phyloP scores from a whole-genome alignment of 2,797 vertebrate genomes.

The Glyptemys insculpta region DNA sequence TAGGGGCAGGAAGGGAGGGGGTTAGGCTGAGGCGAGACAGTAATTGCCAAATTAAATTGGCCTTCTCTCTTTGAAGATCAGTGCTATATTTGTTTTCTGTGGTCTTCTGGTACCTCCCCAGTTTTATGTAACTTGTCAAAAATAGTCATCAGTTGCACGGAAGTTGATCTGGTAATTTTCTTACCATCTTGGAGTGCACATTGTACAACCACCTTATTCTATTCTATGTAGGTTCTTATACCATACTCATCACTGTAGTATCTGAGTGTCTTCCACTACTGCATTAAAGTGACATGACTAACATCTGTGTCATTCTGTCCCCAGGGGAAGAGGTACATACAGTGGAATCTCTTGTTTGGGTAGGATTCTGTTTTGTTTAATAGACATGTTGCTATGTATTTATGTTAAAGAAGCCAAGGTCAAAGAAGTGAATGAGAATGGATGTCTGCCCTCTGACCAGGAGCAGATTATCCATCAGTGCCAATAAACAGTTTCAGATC shows the following conservation, averaged over 20 bases:
- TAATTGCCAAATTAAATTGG: conserved; percentile 37
- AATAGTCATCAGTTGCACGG: not conserved
- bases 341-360: not conserved
- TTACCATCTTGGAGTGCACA: not conserved
- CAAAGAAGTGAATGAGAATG: not conserved
- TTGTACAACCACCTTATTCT: not conserved
- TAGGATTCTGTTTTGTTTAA: not conserved
- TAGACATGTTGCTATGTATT: not conserved
- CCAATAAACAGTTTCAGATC: not conserved
- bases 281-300: not conserved
- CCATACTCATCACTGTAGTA: not conserved
- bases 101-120: conserved; percentile 30
- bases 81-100: conserved; percentile 36
- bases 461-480: not conserved
- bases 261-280: not conserved
- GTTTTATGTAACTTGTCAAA: not conserved
- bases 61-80: conserved; percentile 5
- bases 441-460: not conserved
- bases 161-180: not conserved
- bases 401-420: not conserved
- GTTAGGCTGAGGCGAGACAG: not conserved
- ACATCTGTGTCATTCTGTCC: not conserved
- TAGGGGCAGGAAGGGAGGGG: conserved; percentile 35
- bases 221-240: not conserved
- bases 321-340: not conserved